Evolutionary conservation across 2,797 vertebrate genomes (phyloP).

Genomic region (Scarus forsteni): DNA sequence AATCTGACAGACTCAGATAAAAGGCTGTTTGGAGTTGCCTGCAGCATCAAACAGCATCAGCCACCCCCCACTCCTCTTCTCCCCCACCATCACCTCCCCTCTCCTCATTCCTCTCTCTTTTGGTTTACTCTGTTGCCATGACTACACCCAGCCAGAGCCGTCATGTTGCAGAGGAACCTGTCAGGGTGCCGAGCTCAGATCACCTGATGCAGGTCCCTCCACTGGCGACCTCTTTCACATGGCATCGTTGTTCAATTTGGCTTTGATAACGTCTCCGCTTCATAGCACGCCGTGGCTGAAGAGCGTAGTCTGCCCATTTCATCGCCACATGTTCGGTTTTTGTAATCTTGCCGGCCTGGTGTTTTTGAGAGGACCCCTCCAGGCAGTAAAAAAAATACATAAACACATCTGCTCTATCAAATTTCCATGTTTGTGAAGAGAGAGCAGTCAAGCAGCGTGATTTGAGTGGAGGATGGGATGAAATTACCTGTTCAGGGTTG

Average conservation of each 20-base stretch:
- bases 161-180: slow-evolving; percentile 66
- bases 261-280: slow-evolving; percentile 77
- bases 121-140: slow-evolving; percentile 84
- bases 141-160: slow-evolving; percentile 75
- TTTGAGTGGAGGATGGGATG: slow-evolving; percentile 70
- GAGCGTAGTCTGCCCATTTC: slow-evolving; percentile 32
- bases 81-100: slow-evolving; percentile 58
- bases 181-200: slow-evolving; percentile 76
- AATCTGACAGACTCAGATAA: slow-evolving; percentile 85
- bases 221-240: slow-evolving; percentile 59
- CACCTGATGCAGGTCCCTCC: slow-evolving; percentile 76
- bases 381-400: slow-evolving; percentile 39
- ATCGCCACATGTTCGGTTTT: slow-evolving; percentile 20
- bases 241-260: slow-evolving; percentile 69
- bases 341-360: slow-evolving; percentile 60
- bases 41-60: slow-evolving; percentile 84
- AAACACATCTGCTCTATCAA: slow-evolving; percentile 74
- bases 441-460: slow-evolving; percentile 65
- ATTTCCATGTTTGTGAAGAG: slow-evolving; percentile 72
- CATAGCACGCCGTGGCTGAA: not conserved
- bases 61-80: slow-evolving; percentile 32
- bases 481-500: slow-evolving; percentile 74
- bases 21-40: slow-evolving; percentile 86
- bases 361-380: slow-evolving; percentile 47
- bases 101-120: slow-evolving; percentile 64